Conservation (phyloP, 1,140 invertebrate genomes). For the Cylas formicarius region DNA sequence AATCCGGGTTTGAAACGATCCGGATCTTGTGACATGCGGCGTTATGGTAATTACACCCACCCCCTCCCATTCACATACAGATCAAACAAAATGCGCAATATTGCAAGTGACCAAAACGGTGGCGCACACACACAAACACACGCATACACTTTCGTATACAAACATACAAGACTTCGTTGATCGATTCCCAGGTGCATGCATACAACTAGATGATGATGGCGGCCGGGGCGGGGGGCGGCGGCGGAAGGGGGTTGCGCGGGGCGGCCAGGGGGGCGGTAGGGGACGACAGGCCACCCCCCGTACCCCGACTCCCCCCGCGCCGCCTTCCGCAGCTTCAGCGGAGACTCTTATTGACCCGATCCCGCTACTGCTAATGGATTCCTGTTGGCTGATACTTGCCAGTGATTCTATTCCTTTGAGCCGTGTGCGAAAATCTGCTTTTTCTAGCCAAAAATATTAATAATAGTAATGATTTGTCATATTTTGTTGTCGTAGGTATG, state of each 20-base stretch:
- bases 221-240: background rate
- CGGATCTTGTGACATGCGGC: no score
- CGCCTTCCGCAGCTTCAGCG: constrained; percentile 26
- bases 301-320: constrained; percentile 9
- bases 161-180: constrained; percentile 27
- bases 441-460: no score
- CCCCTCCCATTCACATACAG: constrained; percentile 1
- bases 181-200: constrained; percentile 32
- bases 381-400: constrained; percentile 18
- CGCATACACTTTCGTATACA: no score
- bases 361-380: constrained; percentile 25
- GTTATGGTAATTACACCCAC: no score
- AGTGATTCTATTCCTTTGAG: no score
- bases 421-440: no score
- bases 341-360: constrained; percentile 30
- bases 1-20: no score
- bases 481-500: no score
- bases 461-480: no score
- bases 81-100: constrained; percentile 26
- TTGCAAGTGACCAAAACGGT: constrained; percentile 25
- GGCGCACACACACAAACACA: no score
- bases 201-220: constrained; percentile 17
- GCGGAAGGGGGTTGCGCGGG: constrained; percentile 14
- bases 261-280: constrained; percentile 9
- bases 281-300: constrained; percentile 9